Evolutionary conservation across 2,797 vertebrate genomes (phyloP).

Genomic region (Poeciliopsis infans): DNA sequence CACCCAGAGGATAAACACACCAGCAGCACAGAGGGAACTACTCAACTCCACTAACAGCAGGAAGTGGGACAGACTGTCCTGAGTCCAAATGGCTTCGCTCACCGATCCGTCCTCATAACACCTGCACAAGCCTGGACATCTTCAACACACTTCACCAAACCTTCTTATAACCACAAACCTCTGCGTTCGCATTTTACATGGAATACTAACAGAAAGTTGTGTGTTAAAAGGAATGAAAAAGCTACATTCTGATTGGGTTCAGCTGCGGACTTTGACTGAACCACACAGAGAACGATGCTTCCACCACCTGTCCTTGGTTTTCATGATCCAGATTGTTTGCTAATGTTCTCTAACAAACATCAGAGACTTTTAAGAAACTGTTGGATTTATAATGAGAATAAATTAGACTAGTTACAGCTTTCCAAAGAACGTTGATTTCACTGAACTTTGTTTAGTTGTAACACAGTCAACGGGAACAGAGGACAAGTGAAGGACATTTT

Average conservation of each 20-base stretch:
- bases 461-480: not conserved
- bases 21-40: slow-evolving; percentile 18
- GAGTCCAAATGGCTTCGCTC: slow-evolving; percentile 20
- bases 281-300: not conserved
- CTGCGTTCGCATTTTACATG: not conserved
- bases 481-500: not conserved
- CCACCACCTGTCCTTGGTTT: not conserved
- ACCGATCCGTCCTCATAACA: slow-evolving; percentile 22
- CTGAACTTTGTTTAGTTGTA: not conserved
- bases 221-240: not conserved
- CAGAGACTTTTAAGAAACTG: not conserved
- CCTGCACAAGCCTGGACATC: not conserved
- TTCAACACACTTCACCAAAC: not conserved
- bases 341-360: not conserved
- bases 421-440: not conserved
- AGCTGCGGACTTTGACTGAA: not conserved
- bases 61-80: slow-evolving; percentile 18
- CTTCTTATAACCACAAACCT: not conserved
- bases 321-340: not conserved
- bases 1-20: slow-evolving; percentile 2
- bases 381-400: not conserved
- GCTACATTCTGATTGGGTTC: not conserved
- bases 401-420: not conserved
- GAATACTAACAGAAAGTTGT: not conserved
- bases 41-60: slow-evolving; percentile 12